Base-by-base conservation (phyloP, 1,140 invertebrate genomes). In the Zophobas morio region DNA sequence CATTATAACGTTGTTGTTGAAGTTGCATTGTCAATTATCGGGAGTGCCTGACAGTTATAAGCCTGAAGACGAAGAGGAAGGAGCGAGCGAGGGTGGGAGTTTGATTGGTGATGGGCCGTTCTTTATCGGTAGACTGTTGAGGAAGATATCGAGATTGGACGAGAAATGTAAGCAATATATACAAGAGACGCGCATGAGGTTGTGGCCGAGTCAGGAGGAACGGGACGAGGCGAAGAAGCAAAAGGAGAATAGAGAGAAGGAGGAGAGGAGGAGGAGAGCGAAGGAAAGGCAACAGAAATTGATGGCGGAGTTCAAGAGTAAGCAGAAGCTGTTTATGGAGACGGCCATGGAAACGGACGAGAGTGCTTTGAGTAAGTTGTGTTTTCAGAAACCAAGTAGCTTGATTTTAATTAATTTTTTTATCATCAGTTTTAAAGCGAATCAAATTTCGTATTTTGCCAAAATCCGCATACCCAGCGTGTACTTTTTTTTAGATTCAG, bases 281-380 rank as follows among this genome's bases (percentile, higher is more conserved):
- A 93, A 93, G 77, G 96, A 98, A 84, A 90, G 96, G 8, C 96
- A 98, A 84, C 92, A 95, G 82, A 95, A 96, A 84, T 86, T 99
- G 60, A 97, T 99, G 94, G 93, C 93, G 42, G 95, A 98, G 82
- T 98, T 98, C 90, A 95, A 95, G 0, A 93, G 93, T 20, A 93
- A 94, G 77, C 97, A 98, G 86, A 95, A 95, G 83, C 93, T 95
- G 83, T 98, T 98, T 86, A 94, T 98, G 93, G 92, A 96, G 83
- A 92, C 93, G 79, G 91, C 93, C 1, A 94, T 93, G 92, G 92
- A 92, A 87, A 91, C 88, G 71, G 92, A 89, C 87, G 83, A 84
- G 40, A 77, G 77, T 60, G 20, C 66, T 35, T 72, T 70, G 8
- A 47, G 63, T 76, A 42, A 70, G 70, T 76, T 32, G 6, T 76